These are phyloP conservation scores for Panthera leo DNA, from an alignment of 2,113 vertebrate genomes.

Conservation along the genomic window DNA sequence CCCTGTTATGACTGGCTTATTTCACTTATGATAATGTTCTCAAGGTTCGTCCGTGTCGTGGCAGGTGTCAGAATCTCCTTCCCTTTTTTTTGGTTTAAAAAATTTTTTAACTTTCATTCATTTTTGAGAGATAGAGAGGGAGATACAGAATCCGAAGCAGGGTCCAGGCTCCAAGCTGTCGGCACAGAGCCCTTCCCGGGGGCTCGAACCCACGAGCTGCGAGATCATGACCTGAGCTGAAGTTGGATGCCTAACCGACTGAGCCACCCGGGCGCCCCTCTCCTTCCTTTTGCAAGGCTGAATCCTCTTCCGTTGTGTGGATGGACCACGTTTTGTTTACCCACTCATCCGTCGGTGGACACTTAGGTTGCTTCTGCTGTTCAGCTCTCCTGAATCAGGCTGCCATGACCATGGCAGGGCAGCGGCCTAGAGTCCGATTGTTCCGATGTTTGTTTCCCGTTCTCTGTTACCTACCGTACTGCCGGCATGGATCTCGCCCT, in stretches of 20 bases:
- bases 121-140: too few relatives aligned
- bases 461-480: rapidly evolving
- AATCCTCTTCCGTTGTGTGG: rapidly evolving
- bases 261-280: too few relatives aligned
- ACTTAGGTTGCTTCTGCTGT: neutral
- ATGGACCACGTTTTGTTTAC: rapidly evolving
- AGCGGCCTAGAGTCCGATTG: neutral
- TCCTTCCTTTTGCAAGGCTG: too few relatives aligned
- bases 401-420: neutral
- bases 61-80: neutral
- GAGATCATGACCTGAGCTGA: too few relatives aligned
- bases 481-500: rapidly evolving
- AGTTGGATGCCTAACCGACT: too few relatives aligned
- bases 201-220: too few relatives aligned
- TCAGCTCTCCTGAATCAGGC: neutral
- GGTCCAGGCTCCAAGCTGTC: too few relatives aligned
- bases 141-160: too few relatives aligned
- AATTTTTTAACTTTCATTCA: too few relatives aligned
- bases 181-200: too few relatives aligned
- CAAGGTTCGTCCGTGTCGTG: neutral
- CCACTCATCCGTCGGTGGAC: rapidly evolving
- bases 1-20: neutral
- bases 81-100: too few relatives aligned
- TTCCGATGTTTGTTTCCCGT: neutral
- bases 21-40: neutral